Conservation (phyloP, 2,888 invertebrate genomes). For the Campoletis raptor region DNA sequence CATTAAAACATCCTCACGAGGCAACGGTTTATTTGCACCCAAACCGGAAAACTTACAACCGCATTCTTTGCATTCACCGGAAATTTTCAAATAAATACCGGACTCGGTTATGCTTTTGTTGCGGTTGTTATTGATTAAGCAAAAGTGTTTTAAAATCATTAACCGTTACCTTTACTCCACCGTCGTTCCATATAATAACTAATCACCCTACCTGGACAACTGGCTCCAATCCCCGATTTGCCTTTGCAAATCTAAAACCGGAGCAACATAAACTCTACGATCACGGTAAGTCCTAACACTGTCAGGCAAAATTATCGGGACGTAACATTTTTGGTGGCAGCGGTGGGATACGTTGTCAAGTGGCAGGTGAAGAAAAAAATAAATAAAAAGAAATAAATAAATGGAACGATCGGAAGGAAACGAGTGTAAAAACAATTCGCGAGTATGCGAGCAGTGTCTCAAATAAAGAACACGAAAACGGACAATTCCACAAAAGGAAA, state of each 20-base stretch:
- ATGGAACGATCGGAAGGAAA: neutral
- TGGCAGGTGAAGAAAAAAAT: neutral
- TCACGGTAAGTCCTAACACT: no score
- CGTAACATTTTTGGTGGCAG: neutral
- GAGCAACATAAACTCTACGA: no score
- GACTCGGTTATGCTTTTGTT: conserved; percentile 1
- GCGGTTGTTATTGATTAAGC: no score
- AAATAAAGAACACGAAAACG: no score
- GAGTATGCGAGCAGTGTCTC: neutral
- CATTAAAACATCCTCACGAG: conserved; percentile 54
- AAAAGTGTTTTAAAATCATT: no score
- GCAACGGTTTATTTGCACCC: conserved; percentile 24
- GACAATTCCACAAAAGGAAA: no score
- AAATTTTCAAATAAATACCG: conserved; percentile 16
- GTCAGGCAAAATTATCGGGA: neutral
- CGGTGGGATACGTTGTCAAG: neutral
- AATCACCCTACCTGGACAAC: no score
- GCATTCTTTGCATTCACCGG: conserved; percentile 29
- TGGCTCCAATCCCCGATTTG: no score
- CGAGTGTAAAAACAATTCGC: neutral
- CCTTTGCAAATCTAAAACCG: no score
- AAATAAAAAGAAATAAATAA: neutral
- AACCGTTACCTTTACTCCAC: no score
- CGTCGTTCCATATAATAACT: no score
- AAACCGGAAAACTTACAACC: conserved; percentile 21